phyloP scores from a whole-genome alignment of 2,113 vertebrate genomes.

The Oryzias javanicus region DNA sequence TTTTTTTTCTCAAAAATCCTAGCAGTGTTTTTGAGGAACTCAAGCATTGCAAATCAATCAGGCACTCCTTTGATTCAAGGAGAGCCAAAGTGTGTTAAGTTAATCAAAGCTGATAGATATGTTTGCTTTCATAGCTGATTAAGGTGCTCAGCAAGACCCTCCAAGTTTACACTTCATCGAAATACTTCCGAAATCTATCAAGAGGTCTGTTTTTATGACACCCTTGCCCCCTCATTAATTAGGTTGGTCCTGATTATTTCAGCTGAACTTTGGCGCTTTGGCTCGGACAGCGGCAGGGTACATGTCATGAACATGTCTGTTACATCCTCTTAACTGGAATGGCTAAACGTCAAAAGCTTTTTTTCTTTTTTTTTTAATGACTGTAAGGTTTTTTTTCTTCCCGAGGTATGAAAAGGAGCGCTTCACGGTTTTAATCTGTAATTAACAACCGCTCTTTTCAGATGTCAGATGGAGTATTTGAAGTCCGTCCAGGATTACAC shows the following conservation, averaged over 20 bases:
- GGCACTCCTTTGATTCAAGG: conserved; percentile 68
- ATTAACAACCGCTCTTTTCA: conserved; percentile 48
- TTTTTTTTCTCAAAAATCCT: conserved; percentile 30
- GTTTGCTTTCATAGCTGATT: conserved; percentile 79
- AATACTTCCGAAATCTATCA: conserved; percentile 72
- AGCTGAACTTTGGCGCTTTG: conserved; percentile 43
- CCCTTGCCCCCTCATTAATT: conserved; percentile 59
- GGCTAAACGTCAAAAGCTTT: conserved; percentile 25
- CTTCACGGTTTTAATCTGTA: conserved; percentile 33
- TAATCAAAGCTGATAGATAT: conserved; percentile 73
- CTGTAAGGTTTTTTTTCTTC: conserved; percentile 21
- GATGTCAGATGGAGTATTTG: conserved; percentile 36
- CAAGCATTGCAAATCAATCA: conserved; percentile 68
- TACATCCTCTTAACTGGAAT: conserved; percentile 28
- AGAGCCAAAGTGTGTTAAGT: conserved; percentile 67
- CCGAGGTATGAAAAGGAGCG: not conserved
- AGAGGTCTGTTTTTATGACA: conserved; percentile 57
- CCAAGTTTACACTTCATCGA: conserved; percentile 65
- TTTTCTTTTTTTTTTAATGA: conserved; percentile 13
- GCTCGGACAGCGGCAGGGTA: conserved; percentile 36
- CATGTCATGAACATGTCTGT: conserved; percentile 54
- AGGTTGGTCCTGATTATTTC: conserved; percentile 68
- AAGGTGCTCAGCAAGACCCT: conserved; percentile 67
- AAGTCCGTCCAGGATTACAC: conserved; percentile 48
- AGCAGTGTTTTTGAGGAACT: conserved; percentile 57